Evolutionary conservation across 2,888 invertebrate species (phyloP).

Genomic region (Rhagium mordax): DNA sequence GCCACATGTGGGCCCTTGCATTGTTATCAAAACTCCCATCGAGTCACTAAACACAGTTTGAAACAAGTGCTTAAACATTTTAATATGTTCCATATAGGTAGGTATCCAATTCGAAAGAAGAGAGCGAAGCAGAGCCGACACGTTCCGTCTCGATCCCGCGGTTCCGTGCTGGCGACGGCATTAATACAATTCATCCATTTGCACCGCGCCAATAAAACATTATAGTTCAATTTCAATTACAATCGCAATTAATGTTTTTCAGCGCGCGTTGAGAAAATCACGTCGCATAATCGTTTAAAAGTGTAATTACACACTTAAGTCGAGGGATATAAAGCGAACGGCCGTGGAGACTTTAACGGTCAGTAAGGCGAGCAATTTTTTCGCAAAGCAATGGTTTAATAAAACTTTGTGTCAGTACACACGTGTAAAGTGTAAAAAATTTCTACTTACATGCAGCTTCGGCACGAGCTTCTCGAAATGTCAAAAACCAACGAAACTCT

Average conservation of each 20-base stretch:
- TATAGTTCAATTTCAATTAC: not conserved
- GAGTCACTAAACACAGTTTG: too few species aligned
- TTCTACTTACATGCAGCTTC: not conserved
- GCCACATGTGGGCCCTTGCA: too few species aligned
- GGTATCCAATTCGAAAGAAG: too few species aligned
- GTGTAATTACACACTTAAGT: not conserved
- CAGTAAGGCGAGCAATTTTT: conserved; percentile 2
- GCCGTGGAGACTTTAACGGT: conserved; percentile 10
- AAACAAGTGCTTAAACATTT: too few species aligned
- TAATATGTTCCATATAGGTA: too few species aligned
- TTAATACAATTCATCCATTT: not conserved
- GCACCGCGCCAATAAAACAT: not conserved
- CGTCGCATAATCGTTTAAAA: not conserved
- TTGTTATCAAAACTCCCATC: too few species aligned
- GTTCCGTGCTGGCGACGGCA: not conserved
- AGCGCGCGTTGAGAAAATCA: not conserved
- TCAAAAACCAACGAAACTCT: not conserved
- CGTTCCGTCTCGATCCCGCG: too few species aligned
- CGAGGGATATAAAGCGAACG: not conserved
- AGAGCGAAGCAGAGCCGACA: too few species aligned
- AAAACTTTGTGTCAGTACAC: too few species aligned
- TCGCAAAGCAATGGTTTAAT: too few species aligned
- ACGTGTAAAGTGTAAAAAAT: too few species aligned
- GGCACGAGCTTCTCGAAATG: not conserved
- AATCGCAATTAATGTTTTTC: not conserved